phyloP scores from a whole-genome alignment of 2,888 invertebrate genomes.

The Acrocera orbiculus region DNA sequence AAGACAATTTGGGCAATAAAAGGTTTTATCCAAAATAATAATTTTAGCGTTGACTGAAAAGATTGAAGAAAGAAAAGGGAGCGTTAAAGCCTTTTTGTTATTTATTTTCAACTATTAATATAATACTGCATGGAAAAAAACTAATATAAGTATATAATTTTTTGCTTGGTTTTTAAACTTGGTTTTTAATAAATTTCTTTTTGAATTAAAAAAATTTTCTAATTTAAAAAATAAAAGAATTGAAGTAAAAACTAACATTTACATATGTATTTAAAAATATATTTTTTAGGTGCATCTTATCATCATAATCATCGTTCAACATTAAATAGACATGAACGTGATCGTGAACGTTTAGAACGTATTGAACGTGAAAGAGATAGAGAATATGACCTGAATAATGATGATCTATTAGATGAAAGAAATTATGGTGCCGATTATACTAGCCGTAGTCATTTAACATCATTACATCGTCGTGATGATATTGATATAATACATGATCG shows the following conservation, averaged over 20 bases:
- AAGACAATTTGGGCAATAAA: too few relatives aligned
- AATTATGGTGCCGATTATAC: conserved; percentile 24
- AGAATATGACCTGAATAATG: conserved; percentile 30
- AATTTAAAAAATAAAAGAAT: conserved; percentile 2
- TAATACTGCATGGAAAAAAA: too few relatives aligned
- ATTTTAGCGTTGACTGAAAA: too few relatives aligned
- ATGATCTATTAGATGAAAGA: conserved; percentile 28
- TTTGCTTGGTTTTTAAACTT: conserved; percentile 7
- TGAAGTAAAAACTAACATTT: conserved; percentile 1
- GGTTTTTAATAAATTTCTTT: conserved; percentile 1
- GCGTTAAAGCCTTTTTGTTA: too few relatives aligned
- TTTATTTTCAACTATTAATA: too few relatives aligned
- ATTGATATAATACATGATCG: conserved; percentile 26
- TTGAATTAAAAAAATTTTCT: conserved; percentile 1
- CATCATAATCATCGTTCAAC: conserved; percentile 28
- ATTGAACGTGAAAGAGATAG: conserved; percentile 21
- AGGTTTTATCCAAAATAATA: too few relatives aligned
- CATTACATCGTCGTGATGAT: conserved; percentile 21
- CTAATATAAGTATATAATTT: too few relatives aligned
- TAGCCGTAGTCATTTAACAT: conserved; percentile 17
- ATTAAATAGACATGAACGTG: conserved; percentile 20
- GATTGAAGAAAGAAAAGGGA: too few relatives aligned
- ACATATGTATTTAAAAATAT: neutral
- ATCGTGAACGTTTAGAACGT: conserved; percentile 15
- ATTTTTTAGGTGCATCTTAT: conserved; percentile 26